A percentile compares a stretch with the other conserved stretches of the same genome.
These are phyloP conservation scores for Atractosteus spatula DNA, from an alignment of 2,113 vertebrate species.

Conservation along the genomic window DNA sequence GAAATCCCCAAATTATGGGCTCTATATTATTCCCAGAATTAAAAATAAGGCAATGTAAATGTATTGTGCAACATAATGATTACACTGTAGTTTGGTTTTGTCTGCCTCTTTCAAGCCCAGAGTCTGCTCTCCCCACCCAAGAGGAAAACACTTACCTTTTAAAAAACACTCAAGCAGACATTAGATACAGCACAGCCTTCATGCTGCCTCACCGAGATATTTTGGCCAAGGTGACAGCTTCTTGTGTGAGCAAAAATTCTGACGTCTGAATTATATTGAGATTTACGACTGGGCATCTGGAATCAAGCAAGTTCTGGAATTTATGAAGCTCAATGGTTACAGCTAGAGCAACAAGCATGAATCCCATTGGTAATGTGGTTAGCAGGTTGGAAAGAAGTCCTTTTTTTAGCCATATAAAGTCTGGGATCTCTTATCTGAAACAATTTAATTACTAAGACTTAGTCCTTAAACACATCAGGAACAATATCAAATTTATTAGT, in stretches of 20 bases:
- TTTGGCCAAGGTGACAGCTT: conserved; percentile 27
- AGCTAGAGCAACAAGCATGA: conserved; percentile 8
- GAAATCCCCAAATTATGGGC: conserved; percentile 11
- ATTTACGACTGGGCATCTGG: conserved; percentile 27
- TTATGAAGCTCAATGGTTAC: conserved; percentile 3
- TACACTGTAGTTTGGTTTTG: conserved; percentile 3
- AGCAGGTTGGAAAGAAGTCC: background rate
- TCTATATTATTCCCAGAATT: conserved; percentile 10
- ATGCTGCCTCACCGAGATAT: conserved; percentile 26
- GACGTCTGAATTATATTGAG: conserved; percentile 31
- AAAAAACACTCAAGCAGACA: background rate
- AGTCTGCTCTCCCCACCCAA: conserved; percentile 22
- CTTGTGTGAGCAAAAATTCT: conserved; percentile 5
- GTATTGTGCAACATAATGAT: background rate
- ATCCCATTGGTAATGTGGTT: conserved; percentile 13
- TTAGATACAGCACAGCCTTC: conserved; percentile 1
- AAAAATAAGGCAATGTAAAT: conserved; percentile 23
- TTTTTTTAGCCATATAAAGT: conserved; percentile 1
- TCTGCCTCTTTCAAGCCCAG: background rate
- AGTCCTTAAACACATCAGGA: no score
- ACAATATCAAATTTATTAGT: no score
- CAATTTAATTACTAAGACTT: no score
- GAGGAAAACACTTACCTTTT: conserved; percentile 8
- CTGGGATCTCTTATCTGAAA: background rate
- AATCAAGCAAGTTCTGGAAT: conserved; percentile 13